Percentiles rank a stretch among this genome's conserved stretches.
phyloP scores from a whole-genome alignment of 2,113 vertebrate species.

The Dicentrarchus labrax region DNA sequence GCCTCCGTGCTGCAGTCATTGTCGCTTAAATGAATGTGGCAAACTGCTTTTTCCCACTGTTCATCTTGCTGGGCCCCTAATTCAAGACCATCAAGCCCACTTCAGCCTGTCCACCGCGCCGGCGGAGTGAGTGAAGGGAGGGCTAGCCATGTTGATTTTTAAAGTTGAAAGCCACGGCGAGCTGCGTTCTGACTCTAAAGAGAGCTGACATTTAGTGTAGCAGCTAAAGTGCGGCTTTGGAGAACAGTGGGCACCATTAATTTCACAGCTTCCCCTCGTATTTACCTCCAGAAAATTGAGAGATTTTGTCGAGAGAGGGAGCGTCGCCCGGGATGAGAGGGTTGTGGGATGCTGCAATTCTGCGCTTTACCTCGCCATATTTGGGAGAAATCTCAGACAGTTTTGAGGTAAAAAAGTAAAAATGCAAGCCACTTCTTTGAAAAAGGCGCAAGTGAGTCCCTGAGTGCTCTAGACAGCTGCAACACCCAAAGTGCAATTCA shows the following conservation, averaged over 20 bases:
- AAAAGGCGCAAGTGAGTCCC: not conserved
- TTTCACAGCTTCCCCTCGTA: constrained; percentile 65
- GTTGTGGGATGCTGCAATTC: constrained; percentile 20
- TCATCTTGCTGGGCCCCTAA: constrained; percentile 65
- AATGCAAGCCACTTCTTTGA: constrained; percentile 26
- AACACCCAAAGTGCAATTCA: constrained; percentile 36
- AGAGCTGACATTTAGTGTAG: constrained; percentile 79
- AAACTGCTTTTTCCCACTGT: constrained; percentile 67
- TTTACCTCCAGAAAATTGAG: constrained; percentile 54
- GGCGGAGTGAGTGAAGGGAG: constrained; percentile 33
- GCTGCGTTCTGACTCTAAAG: constrained; percentile 69
- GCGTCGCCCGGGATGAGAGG: constrained; percentile 11
- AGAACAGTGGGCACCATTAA: constrained; percentile 71
- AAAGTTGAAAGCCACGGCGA: constrained; percentile 61
- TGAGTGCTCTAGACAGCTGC: constrained; percentile 41
- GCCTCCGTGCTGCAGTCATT: constrained; percentile 32
- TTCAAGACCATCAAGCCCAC: constrained; percentile 76
- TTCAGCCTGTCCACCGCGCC: constrained; percentile 61
- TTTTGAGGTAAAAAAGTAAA: constrained; percentile 18
- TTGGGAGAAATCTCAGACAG: constrained; percentile 56
- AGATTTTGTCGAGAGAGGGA: constrained; percentile 23
- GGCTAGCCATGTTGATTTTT: constrained; percentile 50
- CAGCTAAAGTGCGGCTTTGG: constrained; percentile 68
- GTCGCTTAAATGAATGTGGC: constrained; percentile 70
- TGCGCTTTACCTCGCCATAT: constrained; percentile 34